Conservation (phyloP, 2,888 invertebrate species). For the Luperina nickerlii region DNA sequence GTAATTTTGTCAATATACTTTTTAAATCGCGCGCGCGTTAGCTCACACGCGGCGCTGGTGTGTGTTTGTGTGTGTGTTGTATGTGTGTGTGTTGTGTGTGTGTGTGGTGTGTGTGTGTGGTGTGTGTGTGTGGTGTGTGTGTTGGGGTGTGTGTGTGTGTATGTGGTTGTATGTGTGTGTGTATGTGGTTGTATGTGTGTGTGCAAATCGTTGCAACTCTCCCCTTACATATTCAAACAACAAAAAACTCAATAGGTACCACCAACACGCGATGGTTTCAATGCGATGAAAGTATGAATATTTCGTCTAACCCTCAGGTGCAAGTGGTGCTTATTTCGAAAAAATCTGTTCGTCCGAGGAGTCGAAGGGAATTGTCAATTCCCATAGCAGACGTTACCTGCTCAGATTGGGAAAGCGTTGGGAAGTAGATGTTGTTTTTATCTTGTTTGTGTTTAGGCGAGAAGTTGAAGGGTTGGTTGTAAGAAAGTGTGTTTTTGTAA, state of each 20-base stretch:
- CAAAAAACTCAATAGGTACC: neutral
- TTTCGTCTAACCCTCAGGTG: conserved; percentile 39
- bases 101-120: no score
- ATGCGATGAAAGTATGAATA: conserved; percentile 29
- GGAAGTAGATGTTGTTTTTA: conserved; percentile 21
- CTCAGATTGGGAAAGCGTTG: conserved; percentile 28
- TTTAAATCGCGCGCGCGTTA: no score
- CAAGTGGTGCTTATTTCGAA: conserved; percentile 37
- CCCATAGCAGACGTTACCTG: conserved; percentile 51
- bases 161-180: no score
- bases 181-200: no score
- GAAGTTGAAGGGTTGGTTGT: neutral
- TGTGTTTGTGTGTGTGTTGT: no score
- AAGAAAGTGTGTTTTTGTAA: conserved; percentile 8
- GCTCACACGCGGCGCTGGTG: no score
- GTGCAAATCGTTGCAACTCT: neutral
- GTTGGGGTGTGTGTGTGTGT: no score
- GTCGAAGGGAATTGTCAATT: conserved; percentile 55
- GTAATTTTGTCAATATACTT: neutral
- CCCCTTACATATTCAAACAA: neutral
- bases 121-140: no score
- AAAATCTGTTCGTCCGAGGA: conserved; percentile 28
- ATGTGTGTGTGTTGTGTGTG: no score
- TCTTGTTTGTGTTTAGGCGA: conserved; percentile 16
- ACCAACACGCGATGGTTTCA: conserved; percentile 16